Base-by-base conservation (phyloP, 2,797 vertebrate genomes). In the Betta splendens region DNA sequence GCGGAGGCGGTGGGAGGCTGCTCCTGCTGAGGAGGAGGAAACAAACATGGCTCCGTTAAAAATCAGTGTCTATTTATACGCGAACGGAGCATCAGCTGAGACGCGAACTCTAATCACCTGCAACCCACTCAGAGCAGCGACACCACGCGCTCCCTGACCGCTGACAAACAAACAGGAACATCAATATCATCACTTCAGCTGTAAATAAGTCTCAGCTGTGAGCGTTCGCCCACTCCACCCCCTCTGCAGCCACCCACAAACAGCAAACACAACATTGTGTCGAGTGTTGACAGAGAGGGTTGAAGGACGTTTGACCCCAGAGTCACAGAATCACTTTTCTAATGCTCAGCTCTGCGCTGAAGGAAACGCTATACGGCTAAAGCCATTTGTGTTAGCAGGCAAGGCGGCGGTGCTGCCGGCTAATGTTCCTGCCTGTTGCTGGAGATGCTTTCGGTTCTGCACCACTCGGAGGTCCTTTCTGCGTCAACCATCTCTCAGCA, bases 21-120 rank as follows among this genome's bases (percentile, higher is more conserved):
- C 5, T 95, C 92, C 82, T 93, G 86, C 75, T 87, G 73, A 22
- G 29, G 16, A 33, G 1, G 7, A 47, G 10, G 17, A 2, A 10
- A 1, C 6, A 17, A 3, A 31, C 10, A 11, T 2, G 28, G 21
- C 22, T 22, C 21, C 22, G 22, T 3, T 3, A 3, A 22, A n/a
- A n/a, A n/a, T n/a, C n/a, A n/a, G 18, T 13, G 17, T 36, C 31
- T 32, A 50, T 57, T 57, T 44, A 44, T 36, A 49, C 15, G 15
- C 17, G 1, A 10, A 23, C 29, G 18, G 17, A 10, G 16, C 20
- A 22, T 17, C 22, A 3, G 17, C 39, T 13, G 53, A 31, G 46
- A 44, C 37, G 10, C 17, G 9, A 50, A 38, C 40, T n/a, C 15
- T 13, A 35, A 53, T 46, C 18, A 18, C 12, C 46, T 37, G n/a